Conservation (phyloP, 2,797 vertebrate species). For the Coregonus sp. region DNA sequence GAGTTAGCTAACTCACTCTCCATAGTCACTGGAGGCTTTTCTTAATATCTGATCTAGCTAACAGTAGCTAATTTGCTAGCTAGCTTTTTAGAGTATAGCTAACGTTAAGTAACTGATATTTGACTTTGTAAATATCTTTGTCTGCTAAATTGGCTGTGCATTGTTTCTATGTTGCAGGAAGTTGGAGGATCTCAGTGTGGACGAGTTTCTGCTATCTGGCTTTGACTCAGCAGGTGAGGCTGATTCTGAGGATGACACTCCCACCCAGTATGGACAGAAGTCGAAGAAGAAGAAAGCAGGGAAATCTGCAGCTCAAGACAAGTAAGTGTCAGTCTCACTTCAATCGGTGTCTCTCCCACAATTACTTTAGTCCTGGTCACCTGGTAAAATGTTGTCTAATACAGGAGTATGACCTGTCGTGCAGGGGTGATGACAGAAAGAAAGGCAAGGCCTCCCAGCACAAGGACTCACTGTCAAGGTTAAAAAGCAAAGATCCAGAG, state of each 20-base stretch:
- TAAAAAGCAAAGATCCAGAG: conserved; percentile 89
- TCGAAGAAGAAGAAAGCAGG: conserved; percentile 45
- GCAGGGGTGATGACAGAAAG: conserved; percentile 59
- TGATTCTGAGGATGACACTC: conserved; percentile 63
- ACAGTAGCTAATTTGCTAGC: neutral
- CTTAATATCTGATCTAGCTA: no score
- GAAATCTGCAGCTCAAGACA: conserved; percentile 26
- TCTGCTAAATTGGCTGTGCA: neutral
- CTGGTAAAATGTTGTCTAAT: neutral
- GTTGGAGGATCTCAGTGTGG: conserved; percentile 85
- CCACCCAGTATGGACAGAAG: conserved; percentile 45
- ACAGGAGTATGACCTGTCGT: neutral
- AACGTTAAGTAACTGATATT: neutral
- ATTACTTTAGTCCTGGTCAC: neutral
- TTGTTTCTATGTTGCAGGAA: conserved; percentile 64
- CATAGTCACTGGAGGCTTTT: neutral
- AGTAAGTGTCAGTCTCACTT: conserved; percentile 59
- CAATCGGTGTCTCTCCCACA: neutral
- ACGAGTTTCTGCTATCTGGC: conserved; percentile 86
- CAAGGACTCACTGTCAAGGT: conserved; percentile 87
- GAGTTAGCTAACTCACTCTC: neutral
- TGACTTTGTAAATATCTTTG: neutral
- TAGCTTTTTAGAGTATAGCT: neutral
- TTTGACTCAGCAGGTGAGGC: conserved; percentile 80
- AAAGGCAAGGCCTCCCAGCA: conserved; percentile 84